phyloP scores from a whole-genome alignment of 2,888 invertebrate species.

The Melanargia galathea region DNA sequence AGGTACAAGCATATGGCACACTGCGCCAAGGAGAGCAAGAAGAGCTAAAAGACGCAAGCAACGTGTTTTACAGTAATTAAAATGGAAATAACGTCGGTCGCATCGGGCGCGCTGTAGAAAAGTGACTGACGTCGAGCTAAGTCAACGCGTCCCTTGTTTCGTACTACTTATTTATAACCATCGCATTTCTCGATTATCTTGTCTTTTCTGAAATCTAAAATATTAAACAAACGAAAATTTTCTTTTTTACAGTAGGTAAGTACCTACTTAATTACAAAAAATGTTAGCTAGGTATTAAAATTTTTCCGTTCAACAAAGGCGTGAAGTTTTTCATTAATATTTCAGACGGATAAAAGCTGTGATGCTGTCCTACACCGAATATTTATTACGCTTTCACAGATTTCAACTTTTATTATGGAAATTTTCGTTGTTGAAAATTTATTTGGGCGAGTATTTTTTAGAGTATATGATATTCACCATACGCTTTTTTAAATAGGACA shows the following conservation, averaged over 20 bases:
- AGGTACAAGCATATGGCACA: too few relatives aligned
- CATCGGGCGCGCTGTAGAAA: too few relatives aligned
- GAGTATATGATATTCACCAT: not conserved
- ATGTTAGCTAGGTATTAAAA: slow-evolving; percentile 25
- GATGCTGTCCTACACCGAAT: slow-evolving; percentile 36
- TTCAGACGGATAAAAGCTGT: slow-evolving; percentile 54
- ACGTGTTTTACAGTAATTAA: too few relatives aligned
- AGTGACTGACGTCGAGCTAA: too few relatives aligned
- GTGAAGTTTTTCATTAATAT: slow-evolving; percentile 54
- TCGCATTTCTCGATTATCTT: not conserved
- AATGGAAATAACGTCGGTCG: too few relatives aligned
- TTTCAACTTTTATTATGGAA: slow-evolving; percentile 32
- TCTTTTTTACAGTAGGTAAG: slow-evolving; percentile 13
- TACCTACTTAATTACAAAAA: slow-evolving; percentile 27
- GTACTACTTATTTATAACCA: too few relatives aligned
- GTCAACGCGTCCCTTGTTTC: too few relatives aligned
- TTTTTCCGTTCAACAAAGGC: slow-evolving; percentile 34
- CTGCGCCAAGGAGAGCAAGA: too few relatives aligned
- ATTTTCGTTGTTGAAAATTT: slow-evolving; percentile 2
- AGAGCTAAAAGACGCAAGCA: too few relatives aligned
- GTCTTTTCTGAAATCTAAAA: not conserved
- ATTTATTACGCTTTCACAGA: slow-evolving; percentile 34
- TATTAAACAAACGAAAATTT: not conserved
- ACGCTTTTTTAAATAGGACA: not conserved
- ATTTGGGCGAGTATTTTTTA: slow-evolving; percentile 1